phyloP scores from a whole-genome alignment of 2,113 vertebrate species.

The Gymnogyps californianus region DNA sequence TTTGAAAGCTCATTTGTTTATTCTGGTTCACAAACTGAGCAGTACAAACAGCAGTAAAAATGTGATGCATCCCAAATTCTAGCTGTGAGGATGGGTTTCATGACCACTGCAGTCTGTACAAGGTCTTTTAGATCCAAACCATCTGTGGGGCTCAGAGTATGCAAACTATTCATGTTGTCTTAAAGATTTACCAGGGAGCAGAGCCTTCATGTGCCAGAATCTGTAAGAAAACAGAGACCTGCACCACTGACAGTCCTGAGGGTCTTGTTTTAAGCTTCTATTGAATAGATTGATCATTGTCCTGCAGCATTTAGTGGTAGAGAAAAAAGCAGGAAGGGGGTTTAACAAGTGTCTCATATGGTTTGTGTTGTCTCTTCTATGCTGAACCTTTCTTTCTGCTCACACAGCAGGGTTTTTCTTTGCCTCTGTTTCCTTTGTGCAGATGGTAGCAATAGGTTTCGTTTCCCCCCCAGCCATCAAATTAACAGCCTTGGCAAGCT shows the following conservation, averaged over 20 bases:
- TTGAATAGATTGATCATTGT: constrained; percentile 34
- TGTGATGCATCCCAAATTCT: constrained; percentile 11
- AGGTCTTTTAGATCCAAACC: constrained; percentile 46
- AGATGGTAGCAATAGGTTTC: constrained; percentile 65
- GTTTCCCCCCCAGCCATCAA: not conserved
- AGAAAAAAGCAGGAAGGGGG: not conserved
- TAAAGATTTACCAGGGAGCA: constrained; percentile 7
- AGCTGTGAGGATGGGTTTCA: constrained; percentile 8
- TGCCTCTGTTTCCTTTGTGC: constrained; percentile 55
- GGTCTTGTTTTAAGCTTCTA: constrained; percentile 33
- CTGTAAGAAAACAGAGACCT: constrained; percentile 27
- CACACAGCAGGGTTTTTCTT: constrained; percentile 46
- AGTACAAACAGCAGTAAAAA: constrained; percentile 20
- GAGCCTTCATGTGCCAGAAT: not conserved
- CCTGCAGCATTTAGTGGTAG: not conserved
- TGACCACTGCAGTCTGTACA: constrained; percentile 1
- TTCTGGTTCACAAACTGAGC: not conserved
- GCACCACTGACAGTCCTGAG: not conserved
- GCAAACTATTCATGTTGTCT: constrained; percentile 37
- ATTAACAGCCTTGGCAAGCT: constrained; percentile 43
- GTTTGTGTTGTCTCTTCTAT: constrained; percentile 48
- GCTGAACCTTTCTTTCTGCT: constrained; percentile 49
- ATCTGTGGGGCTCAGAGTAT: constrained; percentile 21
- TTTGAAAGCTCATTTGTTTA: not conserved
- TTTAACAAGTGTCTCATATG: constrained; percentile 58